Percentiles rank a stretch among this genome's conserved stretches.
Conservation (phyloP, 2,113 vertebrate genomes). For the Lepus timidus region DNA sequence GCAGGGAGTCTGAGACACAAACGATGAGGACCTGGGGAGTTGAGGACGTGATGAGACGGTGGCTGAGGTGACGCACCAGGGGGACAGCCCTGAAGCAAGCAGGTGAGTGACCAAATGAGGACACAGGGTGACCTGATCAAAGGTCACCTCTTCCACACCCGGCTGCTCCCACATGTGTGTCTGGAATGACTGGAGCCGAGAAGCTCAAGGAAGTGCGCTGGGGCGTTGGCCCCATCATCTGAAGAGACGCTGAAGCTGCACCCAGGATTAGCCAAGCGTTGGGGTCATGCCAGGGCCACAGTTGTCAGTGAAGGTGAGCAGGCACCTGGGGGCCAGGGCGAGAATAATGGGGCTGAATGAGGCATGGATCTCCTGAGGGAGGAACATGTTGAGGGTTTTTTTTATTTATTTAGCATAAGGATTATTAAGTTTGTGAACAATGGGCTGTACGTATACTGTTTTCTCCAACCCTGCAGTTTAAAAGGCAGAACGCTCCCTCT, state of each 20-base stretch:
- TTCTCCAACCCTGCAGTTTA: neutral
- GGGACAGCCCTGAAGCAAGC: neutral
- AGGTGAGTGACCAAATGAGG: neutral
- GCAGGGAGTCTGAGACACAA: neutral
- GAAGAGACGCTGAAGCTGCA: neutral
- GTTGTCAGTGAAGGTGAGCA: neutral
- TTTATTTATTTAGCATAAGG: neutral
- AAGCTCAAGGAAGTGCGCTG: neutral
- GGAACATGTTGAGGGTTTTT: neutral
- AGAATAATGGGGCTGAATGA: neutral
- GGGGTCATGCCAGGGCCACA: neutral
- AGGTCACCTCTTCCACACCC: neutral
- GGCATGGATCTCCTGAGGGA: neutral
- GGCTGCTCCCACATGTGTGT: too few species aligned
- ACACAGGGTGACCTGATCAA: neutral
- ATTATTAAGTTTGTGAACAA: neutral
- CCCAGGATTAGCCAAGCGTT: neutral
- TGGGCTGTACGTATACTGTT: neutral
- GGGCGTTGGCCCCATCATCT: neutral
- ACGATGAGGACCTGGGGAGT: neutral
- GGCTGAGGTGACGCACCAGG: neutral
- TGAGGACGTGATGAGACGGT: neutral
- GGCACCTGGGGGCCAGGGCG: neutral
- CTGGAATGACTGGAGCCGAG: neutral
- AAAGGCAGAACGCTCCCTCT: neutral